Conservation (phyloP, 2,113 vertebrate genomes). For the Trochalopteron elliotii region DNA sequence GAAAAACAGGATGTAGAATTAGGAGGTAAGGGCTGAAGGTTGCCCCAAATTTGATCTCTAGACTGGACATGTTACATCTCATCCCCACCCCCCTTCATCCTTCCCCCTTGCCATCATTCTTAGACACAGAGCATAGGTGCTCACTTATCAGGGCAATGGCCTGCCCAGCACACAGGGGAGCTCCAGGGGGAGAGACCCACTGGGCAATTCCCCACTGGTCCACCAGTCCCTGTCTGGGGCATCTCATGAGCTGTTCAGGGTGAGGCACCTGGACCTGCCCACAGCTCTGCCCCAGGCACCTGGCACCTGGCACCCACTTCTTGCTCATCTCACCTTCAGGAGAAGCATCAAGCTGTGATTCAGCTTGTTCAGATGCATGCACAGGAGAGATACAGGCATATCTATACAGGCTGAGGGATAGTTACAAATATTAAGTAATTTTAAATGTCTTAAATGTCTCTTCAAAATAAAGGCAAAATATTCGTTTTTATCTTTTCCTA, state of each 20-base stretch:
- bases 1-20: constrained; percentile 35
- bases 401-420: background rate
- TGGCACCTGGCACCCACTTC: background rate
- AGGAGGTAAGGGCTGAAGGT: constrained; percentile 36
- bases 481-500: background rate
- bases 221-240: no score
- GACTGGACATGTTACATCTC: background rate
- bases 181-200: fast-evolving
- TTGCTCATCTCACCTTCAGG: background rate
- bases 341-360: fast-evolving
- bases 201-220: fast-evolving
- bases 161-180: background rate
- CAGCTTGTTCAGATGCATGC: background rate
- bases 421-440: background rate
- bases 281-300: background rate
- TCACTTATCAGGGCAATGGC: fast-evolving
- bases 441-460: background rate
- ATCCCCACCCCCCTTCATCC: background rate
- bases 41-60: background rate
- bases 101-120: background rate
- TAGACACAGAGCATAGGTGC: fast-evolving
- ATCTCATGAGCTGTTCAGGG: no score
- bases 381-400: fast-evolving
- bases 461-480: background rate
- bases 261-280: background rate